Evolutionary conservation across 2,888 invertebrate species (phyloP).

Genomic region (Lamproptera curius): DNA sequence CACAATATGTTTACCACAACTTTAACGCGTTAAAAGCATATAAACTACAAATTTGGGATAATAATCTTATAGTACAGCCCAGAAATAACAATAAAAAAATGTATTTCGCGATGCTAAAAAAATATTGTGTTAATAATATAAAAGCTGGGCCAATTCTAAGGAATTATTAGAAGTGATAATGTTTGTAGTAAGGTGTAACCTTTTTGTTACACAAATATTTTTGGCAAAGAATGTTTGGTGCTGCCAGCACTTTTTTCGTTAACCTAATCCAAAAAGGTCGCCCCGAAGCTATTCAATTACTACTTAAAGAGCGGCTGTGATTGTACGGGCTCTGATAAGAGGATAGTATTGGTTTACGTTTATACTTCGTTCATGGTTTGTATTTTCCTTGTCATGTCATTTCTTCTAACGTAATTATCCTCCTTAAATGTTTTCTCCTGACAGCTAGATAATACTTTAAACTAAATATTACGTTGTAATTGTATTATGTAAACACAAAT

Average conservation of each 20-base stretch:
- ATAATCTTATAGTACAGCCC: too few relatives aligned
- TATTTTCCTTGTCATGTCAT: not conserved
- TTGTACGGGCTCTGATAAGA: conserved; percentile 54
- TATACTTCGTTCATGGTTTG: conserved; percentile 20
- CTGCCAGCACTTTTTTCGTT: conserved; percentile 48
- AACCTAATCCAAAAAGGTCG: conserved; percentile 68
- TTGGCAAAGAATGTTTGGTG: conserved; percentile 55
- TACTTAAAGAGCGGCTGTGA: conserved; percentile 59
- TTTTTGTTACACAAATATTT: conserved; percentile 24
- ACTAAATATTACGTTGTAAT: too few relatives aligned
- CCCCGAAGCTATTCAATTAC: conserved; percentile 60
- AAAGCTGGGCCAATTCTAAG: not conserved
- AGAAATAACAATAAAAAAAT: too few relatives aligned
- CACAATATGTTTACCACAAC: too few relatives aligned
- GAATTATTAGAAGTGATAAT: conserved; percentile 38
- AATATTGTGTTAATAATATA: not conserved
- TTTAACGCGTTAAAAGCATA: too few relatives aligned
- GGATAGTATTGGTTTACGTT: conserved; percentile 30
- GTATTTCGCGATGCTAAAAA: not conserved
- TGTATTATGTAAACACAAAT: too few relatives aligned
- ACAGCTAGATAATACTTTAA: too few relatives aligned
- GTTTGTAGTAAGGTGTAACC: conserved; percentile 34
- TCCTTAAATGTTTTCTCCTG: too few relatives aligned
- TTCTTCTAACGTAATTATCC: too few relatives aligned
- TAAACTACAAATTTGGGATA: too few relatives aligned